These are phyloP conservation scores for Tapera naevia DNA, from an alignment of 2,797 vertebrate species.

Conservation along the genomic window DNA sequence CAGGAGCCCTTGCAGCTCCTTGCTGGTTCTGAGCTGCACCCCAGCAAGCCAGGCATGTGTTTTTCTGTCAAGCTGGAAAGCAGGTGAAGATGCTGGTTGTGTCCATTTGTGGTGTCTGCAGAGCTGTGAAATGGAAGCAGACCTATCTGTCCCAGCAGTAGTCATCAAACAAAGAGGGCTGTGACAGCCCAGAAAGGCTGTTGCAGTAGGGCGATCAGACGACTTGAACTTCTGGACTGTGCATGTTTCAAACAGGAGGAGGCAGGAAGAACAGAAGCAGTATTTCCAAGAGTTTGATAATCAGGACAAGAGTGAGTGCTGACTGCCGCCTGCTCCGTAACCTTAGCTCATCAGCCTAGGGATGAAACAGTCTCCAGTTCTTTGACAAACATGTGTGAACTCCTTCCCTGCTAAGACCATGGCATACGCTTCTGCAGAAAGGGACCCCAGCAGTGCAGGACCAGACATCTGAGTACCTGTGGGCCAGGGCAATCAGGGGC, in stretches of 20 bases:
- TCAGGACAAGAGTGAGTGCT: not conserved
- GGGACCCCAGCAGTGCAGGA: rapidly evolving
- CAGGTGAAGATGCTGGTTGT: not conserved
- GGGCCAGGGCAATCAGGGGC: not conserved
- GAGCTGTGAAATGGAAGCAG: not conserved
- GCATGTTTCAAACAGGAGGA: not conserved
- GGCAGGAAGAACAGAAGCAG: not conserved
- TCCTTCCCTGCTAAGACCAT: not conserved
- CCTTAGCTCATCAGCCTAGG: not conserved
- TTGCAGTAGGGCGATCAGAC: not conserved
- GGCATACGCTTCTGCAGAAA: not conserved
- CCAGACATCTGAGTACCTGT: not conserved
- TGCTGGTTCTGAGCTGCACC: not conserved
- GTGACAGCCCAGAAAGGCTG: not conserved
- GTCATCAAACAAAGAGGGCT: not conserved
- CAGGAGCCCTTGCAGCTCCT: not conserved
- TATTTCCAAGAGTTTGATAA: not conserved
- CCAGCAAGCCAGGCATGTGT: not conserved
- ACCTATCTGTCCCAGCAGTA: rapidly evolving
- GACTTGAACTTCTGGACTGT: not conserved
- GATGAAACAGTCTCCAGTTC: not conserved
- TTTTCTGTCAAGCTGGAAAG: not conserved
- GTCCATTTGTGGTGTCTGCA: not conserved
- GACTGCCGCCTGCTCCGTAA: not conserved
- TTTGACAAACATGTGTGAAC: not conserved